Percentiles rank a stretch among this genome's conserved stretches.
phyloP scores from a whole-genome alignment of 2,888 invertebrate species.

The Nephrotoma appendiculata region DNA sequence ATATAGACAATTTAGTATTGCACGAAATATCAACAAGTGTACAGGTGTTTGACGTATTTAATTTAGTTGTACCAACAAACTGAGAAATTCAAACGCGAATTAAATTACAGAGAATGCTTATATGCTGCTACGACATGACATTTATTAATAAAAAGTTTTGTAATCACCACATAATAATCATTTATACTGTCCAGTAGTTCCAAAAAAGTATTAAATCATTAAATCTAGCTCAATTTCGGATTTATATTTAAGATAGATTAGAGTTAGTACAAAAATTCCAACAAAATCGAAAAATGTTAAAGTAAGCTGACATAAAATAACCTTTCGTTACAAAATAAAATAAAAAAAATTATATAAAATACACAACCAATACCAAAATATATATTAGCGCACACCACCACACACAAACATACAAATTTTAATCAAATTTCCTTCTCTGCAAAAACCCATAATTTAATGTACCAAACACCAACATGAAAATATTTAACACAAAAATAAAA shows the following conservation, averaged over 20 bases:
- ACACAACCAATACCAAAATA: not conserved
- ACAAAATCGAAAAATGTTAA: not conserved
- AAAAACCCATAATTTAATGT: not conserved
- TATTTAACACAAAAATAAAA: not conserved
- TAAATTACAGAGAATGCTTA: no score
- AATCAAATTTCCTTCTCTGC: not conserved
- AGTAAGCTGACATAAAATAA: not conserved
- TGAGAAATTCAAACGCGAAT: no score
- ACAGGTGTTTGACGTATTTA: no score
- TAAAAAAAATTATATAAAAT: not conserved
- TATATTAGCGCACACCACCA: not conserved
- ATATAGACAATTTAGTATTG: no score
- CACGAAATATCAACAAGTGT: no score
- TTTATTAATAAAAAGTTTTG: no score
- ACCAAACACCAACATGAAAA: not conserved
- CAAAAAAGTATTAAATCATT: not conserved
- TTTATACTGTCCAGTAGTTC: no score
- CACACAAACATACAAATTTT: not conserved
- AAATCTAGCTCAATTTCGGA: not conserved
- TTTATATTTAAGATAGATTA: not conserved
- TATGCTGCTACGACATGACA: no score
- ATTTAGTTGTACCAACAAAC: no score
- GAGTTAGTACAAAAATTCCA: not conserved
- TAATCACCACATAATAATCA: no score
- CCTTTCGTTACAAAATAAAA: not conserved